Evolutionary conservation across 2,888 invertebrate species (phyloP), one percentile per base, ranked within the genome.

Genomic region (Tenthredo mesomela): DNA sequence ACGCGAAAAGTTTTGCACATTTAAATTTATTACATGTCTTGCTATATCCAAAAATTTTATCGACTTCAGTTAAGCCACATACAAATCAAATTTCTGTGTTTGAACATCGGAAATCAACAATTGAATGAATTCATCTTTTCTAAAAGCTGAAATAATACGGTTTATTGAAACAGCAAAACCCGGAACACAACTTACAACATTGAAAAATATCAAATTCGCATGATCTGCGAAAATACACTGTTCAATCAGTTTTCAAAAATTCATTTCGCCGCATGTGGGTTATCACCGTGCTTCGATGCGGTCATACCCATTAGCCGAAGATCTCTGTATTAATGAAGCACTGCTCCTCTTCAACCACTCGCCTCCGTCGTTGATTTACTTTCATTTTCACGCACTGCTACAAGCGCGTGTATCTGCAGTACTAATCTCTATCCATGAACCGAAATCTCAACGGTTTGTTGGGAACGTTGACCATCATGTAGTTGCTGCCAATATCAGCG

Each of bases 381-480:
- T n/a, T 21, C 40, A 10, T 73, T 1, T 1, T 33, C 33, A 6
- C 12, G 67, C 61, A 33, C 33, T 18, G 15, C 6, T 67, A 18
- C 29, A 33, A 18, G 67, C 67, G 37, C 58, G 33, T 40, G n/a
- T 40, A 54, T 33, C 9, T 21, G 40, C 50, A 18, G 7, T 37
- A 37, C 40, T 87, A 92, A 91, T 93, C 87, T 90, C 95, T 94
- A 89, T 96, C 95, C 86, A 95, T 94, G 92, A 96, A 96, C 90
- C 96, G 94, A 91, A 96, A 95, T 91, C 95, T 95, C 85, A 96
- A 92, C 10, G 95, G 94, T 89, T 94, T 95, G 88, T 95, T 95
- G 4, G 96, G 96, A 86, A 94, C 94, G 29, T 95, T 94, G 86
- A 96, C 94, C 89, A 96, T 94, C 88, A 93, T 93, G 88, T 94